A percentile compares a stretch with the other conserved stretches of the same genome.
phyloP scores from a whole-genome alignment of 2,888 invertebrate genomes.

The Dorcus hopei region DNA sequence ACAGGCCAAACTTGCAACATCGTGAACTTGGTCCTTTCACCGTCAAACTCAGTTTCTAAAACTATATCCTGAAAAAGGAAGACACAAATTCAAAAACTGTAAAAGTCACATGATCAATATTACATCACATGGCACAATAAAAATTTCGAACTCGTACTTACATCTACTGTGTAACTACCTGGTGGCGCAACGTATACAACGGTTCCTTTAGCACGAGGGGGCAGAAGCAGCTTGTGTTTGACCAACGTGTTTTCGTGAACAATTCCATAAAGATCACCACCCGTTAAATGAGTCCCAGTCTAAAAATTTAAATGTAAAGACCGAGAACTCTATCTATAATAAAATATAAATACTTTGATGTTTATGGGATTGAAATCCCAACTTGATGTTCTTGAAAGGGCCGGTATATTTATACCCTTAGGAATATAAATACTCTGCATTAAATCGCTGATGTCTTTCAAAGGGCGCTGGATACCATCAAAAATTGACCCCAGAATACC shows the following conservation, averaged over 20 bases:
- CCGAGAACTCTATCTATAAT: neutral
- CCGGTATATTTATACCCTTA: constrained; percentile 95
- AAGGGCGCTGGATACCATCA: constrained; percentile 98
- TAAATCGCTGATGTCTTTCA: constrained; percentile 92
- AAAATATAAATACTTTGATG: constrained; percentile 60
- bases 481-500: constrained; percentile 99
- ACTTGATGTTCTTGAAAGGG: constrained; percentile 70
- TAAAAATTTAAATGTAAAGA: constrained; percentile 41
- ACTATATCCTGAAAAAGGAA: constrained; percentile 73
- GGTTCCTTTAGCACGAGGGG: constrained; percentile 93
- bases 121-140: neutral
- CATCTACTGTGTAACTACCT: constrained; percentile 91
- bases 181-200: constrained; percentile 91
- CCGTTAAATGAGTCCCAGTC: constrained; percentile 96
- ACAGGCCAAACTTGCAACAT: constrained; percentile 99
- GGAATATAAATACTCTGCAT: constrained; percentile 99
- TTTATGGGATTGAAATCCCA: constrained; percentile 93
- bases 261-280: constrained; percentile 93
- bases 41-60: constrained; percentile 98
- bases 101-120: neutral
- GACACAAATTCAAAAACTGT: neutral
- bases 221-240: constrained; percentile 94
- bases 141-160: constrained; percentile 51
- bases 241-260: constrained; percentile 98
- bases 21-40: constrained; percentile 83